These are phyloP conservation scores for Mesoclemmys tuberculata DNA, from an alignment of 2,113 vertebrate genomes.

Conservation along the genomic window DNA sequence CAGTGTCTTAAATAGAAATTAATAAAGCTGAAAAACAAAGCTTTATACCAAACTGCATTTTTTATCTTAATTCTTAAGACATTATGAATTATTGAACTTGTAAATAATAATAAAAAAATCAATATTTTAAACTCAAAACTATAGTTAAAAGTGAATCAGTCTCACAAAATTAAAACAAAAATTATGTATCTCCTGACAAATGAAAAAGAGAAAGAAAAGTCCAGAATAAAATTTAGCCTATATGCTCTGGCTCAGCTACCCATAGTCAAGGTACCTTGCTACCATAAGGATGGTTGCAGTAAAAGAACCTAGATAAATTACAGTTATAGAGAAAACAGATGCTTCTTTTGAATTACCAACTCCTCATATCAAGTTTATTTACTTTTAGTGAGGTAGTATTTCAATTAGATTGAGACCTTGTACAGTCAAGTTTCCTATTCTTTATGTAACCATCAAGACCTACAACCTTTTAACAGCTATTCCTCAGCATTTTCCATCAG, in stretches of 20 bases:
- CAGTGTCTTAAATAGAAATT: neutral
- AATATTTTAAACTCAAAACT: neutral
- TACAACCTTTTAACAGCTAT: conserved; percentile 25
- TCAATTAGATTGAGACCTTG: conserved; percentile 24
- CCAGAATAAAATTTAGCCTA: neutral
- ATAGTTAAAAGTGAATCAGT: neutral
- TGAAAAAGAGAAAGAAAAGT: neutral
- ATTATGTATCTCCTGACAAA: neutral
- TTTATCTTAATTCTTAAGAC: neutral
- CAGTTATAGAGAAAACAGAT: neutral
- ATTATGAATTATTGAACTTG: neutral
- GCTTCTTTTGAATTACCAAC: neutral
- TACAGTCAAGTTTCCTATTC: neutral
- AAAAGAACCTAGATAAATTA: neutral
- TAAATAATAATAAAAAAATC: neutral
- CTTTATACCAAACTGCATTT: neutral
- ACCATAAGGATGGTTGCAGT: fast-evolving
- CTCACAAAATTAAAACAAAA: neutral
- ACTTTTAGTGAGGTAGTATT: conserved; percentile 39
- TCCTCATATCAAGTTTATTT: conserved; percentile 32
- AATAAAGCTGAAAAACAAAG: neutral
- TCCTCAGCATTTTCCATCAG: neutral
- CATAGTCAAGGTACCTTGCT: neutral
- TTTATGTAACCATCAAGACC: neutral
- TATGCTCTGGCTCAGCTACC: neutral